Evolutionary conservation across 2,113 vertebrate genomes (phyloP).

Genomic region (Brienomyrus longianalis): DNA sequence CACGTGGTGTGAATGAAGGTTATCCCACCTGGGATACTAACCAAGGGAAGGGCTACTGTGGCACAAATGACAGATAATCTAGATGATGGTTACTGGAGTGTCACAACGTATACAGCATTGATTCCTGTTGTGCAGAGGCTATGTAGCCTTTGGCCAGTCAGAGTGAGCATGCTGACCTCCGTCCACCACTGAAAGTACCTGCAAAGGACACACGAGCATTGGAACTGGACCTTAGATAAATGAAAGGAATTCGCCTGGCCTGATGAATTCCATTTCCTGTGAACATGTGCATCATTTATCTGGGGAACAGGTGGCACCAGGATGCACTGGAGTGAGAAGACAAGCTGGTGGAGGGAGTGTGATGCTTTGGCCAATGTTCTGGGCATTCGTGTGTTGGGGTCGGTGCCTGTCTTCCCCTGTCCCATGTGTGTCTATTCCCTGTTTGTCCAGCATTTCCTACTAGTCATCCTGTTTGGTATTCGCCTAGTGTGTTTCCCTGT

Average conservation of each 20-base stretch:
- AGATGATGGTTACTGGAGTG: not conserved
- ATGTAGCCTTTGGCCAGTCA: not conserved
- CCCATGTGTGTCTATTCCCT: not conserved
- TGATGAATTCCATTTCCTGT: not conserved
- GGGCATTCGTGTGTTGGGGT: not conserved
- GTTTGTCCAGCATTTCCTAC: too few relatives aligned
- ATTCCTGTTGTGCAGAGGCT: not conserved
- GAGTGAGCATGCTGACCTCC: not conserved
- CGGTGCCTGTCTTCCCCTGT: not conserved
- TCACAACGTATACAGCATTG: not conserved
- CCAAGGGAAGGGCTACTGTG: not conserved
- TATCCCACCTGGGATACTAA: not conserved
- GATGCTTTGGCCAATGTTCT: not conserved
- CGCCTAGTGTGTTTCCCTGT: not conserved
- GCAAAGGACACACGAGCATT: not conserved
- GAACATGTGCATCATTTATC: not conserved
- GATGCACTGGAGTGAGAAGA: not conserved
- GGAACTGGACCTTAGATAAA: not conserved
- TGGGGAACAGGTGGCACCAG: not conserved
- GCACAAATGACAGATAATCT: not conserved
- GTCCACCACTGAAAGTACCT: not conserved
- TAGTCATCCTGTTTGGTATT: too few relatives aligned
- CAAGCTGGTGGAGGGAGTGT: not conserved
- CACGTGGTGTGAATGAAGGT: not conserved
- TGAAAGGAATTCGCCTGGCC: not conserved